phyloP scores from a whole-genome alignment of 2,888 invertebrate species.

The Isoperla grammatica region DNA sequence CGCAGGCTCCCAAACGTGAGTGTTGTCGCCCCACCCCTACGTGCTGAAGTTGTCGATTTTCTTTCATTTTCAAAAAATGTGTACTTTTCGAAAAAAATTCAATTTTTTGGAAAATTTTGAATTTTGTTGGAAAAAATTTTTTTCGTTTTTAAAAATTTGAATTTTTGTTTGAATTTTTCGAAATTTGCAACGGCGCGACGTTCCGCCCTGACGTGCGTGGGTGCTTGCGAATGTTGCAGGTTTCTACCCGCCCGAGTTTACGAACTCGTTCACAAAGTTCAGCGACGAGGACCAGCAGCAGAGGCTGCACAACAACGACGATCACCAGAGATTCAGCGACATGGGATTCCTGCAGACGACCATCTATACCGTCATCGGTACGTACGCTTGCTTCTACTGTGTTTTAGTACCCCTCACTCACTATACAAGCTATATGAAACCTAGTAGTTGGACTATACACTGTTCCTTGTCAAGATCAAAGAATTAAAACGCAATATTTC shows the following conservation, averaged over 20 bases:
- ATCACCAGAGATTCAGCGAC: conserved; percentile 39
- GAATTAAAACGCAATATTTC: too few species aligned
- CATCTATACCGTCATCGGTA: conserved; percentile 44
- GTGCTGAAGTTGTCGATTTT: not conserved
- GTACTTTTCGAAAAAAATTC: not conserved
- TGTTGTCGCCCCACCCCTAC: not conserved
- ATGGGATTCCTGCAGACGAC: conserved; percentile 44
- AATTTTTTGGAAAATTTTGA: not conserved
- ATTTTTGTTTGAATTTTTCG: not conserved
- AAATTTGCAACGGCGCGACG: too few species aligned
- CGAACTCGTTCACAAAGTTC: not conserved
- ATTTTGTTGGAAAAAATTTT: too few species aligned
- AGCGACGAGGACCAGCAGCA: too few species aligned
- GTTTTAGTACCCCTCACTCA: conserved; percentile 14
- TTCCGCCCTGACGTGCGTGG: too few species aligned
- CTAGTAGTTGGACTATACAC: too few species aligned
- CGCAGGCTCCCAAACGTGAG: not conserved
- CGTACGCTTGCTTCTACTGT: too few species aligned
- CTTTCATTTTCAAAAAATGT: not conserved
- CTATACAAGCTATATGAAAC: too few species aligned
- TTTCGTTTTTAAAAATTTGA: too few species aligned
- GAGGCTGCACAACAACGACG: too few species aligned
- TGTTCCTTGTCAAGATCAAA: too few species aligned
- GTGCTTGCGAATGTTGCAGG: conserved; percentile 7
- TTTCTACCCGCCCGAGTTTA: conserved; percentile 4